Conservation (phyloP, 2,113 vertebrate genomes). For the Scomber scombrus region DNA sequence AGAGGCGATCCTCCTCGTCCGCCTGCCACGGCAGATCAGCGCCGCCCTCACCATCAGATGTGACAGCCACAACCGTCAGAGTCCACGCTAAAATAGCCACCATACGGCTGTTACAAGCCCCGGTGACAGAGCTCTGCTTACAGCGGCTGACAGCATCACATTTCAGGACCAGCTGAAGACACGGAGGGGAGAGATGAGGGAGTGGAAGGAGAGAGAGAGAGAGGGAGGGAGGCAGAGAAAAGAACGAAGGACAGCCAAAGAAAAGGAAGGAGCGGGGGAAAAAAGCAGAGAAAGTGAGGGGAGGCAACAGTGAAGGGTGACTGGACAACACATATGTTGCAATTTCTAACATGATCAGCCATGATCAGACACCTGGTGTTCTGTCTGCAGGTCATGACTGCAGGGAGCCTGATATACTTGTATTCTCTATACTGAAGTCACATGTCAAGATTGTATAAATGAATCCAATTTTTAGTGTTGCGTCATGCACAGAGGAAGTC, state of each 20-base stretch:
- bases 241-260: neutral
- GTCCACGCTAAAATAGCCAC: conserved; percentile 81
- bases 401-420: neutral
- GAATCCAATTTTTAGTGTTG: too few relatives aligned
- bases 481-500: too few relatives aligned
- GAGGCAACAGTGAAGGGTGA: neutral
- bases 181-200: neutral
- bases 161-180: conserved; percentile 52
- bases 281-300: neutral
- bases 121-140: conserved; percentile 76
- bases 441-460: neutral
- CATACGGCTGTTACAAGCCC: conserved; percentile 73
- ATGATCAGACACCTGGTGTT: neutral
- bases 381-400: conserved; percentile 37
- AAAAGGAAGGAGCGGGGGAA: neutral
- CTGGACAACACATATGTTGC: neutral
- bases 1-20: conserved; percentile 4
- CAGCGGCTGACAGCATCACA: conserved; percentile 68
- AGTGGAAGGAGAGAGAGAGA: neutral
- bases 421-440: neutral
- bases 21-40: conserved; percentile 72
- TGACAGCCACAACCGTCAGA: conserved; percentile 80
- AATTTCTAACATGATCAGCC: conserved; percentile 19
- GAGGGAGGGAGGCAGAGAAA: neutral
- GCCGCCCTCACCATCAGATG: conserved; percentile 72